Percentiles rank a stretch among this genome's conserved stretches.
These are phyloP conservation scores for Hipparchia semele DNA, from an alignment of 2,888 invertebrate genomes.

Conservation along the genomic window DNA sequence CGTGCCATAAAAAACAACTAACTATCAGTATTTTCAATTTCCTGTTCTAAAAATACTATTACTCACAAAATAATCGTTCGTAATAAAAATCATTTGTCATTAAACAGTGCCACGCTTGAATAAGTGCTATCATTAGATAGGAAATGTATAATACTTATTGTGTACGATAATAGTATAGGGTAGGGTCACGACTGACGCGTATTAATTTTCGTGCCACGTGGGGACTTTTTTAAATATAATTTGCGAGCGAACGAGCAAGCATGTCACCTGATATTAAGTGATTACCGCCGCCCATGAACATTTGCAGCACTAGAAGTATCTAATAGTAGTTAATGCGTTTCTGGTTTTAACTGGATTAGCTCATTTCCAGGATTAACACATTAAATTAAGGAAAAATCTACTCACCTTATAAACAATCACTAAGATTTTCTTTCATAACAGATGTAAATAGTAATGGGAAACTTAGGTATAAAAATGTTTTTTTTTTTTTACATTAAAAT, in stretches of 20 bases:
- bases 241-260: no score
- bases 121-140: neutral
- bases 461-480: neutral
- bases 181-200: neutral
- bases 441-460: no score
- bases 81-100: slow-evolving; percentile 7
- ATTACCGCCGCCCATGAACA: no score
- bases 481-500: neutral
- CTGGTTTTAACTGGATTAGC: no score
- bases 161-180: neutral
- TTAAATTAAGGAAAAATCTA: no score
- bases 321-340: no score
- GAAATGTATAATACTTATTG: neutral
- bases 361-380: no score
- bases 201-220: neutral
- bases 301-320: no score
- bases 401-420: no score
- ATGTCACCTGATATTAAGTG: no score
- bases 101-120: neutral
- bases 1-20: slow-evolving; percentile 2
- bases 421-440: no score
- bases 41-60: slow-evolving; percentile 9
- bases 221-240: neutral
- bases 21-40: neutral
- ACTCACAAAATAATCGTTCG: neutral